Evolutionary conservation across 2,888 invertebrate genomes (phyloP), one percentile per base, ranked within the genome.

Genomic region (Mesoligia furuncula): DNA sequence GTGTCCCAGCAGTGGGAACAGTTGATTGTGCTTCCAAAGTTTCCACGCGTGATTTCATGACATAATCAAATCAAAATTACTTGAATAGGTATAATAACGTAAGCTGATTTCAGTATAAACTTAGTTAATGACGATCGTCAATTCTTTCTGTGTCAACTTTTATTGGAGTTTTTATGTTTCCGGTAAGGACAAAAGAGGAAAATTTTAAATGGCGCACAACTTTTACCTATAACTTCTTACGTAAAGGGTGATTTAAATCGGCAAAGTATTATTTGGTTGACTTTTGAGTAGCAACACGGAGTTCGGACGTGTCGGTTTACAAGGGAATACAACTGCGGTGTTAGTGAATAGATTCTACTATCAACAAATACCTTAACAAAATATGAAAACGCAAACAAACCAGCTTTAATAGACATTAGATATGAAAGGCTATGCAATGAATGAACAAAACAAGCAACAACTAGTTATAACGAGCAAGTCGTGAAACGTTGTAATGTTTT

Each of bases 111-210:
- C n/a, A n/a, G 7, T 61, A 72, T 15, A 39, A 54, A 70, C 61
- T 51, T 71, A 27, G 9, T 66, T 75, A 83, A 73, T 59, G 57
- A 51, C 73, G 54, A 57, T 57, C 73, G 24, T 73, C 42, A 59
- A 66, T 71, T 70, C 8, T 31, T 57, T 78, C 24, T 48, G 27
- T 67, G 45, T 68, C 72, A 73, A 84, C 36, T 61, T 81, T 79
- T 81, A 84, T 79, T 79, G 39, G n/a, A n/a, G 62, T 57, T 84
- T 78, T 68, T 73, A 73, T 70, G 73, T 48, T 73, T 39, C 54
- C 61, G 8, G 39, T 39, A 61, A 66, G 11, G 31, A 45, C 42
- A 65, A 31, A 57, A 36, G 31, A 11, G 24, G 42, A 31, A 39
- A 39, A 20, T 20, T 77, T 48, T 27, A 74, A 81, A 45, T 48